phyloP scores from a whole-genome alignment of 2,888 invertebrate genomes.

The Aelia acuminata region DNA sequence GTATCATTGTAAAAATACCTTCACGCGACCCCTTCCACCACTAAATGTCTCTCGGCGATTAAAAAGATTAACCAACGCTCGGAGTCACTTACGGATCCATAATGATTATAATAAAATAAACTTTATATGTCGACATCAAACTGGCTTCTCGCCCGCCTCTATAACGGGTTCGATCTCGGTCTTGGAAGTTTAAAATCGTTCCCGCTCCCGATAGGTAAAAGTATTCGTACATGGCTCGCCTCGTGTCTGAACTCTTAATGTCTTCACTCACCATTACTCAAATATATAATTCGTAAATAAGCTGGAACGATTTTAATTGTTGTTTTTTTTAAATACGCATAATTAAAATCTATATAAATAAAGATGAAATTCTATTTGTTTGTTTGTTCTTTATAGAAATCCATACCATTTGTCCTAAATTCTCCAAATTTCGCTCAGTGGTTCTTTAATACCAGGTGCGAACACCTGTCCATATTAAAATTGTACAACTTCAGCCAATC shows the following conservation, averaged over 20 bases:
- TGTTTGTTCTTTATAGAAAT: too few species aligned
- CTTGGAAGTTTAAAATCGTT: constrained; percentile 19
- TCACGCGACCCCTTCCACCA: background rate
- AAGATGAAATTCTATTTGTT: too few species aligned
- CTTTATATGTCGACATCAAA: constrained; percentile 26
- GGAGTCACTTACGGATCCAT: constrained; percentile 23
- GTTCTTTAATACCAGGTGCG: too few species aligned
- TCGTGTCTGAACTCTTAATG: background rate
- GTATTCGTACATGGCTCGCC: background rate
- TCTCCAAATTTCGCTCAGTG: too few species aligned
- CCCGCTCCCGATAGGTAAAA: background rate
- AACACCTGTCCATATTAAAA: too few species aligned
- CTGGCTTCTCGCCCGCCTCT: background rate
- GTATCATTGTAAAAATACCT: constrained; percentile 32
- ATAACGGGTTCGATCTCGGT: background rate
- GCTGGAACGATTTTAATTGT: too few species aligned
- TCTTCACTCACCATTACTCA: background rate
- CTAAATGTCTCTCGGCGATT: background rate
- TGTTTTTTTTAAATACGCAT: too few species aligned
- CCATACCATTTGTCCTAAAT: too few species aligned
- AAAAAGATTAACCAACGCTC: constrained; percentile 4
- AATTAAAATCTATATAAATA: too few species aligned
- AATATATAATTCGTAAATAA: background rate
- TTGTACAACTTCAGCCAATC: too few species aligned
- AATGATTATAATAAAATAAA: constrained; percentile 32